These are phyloP conservation scores for Heliconius hermathena DNA, from an alignment of 1,140 invertebrate species.

Conservation along the genomic window DNA sequence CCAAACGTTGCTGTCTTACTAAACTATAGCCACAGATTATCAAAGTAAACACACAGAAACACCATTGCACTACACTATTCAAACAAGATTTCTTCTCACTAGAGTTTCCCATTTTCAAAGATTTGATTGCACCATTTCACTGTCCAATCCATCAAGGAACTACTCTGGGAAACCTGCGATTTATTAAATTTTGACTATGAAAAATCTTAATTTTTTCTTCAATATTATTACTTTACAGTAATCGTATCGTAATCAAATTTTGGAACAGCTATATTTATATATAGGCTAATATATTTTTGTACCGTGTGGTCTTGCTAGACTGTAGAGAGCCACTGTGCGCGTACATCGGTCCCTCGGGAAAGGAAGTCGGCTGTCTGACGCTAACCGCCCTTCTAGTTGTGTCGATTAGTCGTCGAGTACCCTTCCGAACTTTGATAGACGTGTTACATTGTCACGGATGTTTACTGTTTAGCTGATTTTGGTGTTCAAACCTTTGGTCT, in stretches of 20 bases:
- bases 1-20: slow-evolving; percentile 61
- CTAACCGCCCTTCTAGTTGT: slow-evolving; percentile 77
- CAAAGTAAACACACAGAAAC: slow-evolving; percentile 64
- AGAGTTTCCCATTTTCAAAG: slow-evolving; percentile 46
- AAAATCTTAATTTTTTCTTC: not conserved
- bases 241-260: not conserved
- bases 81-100: slow-evolving; percentile 47
- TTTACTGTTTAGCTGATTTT: slow-evolving; percentile 32
- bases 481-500: slow-evolving; percentile 21
- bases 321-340: slow-evolving; percentile 37
- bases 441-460: slow-evolving; percentile 60
- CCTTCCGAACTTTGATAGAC: slow-evolving; percentile 74
- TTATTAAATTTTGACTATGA: not conserved
- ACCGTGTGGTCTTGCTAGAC: slow-evolving; percentile 41
- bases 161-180: slow-evolving; percentile 15
- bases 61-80: slow-evolving; percentile 68
- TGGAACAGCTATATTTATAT: not conserved
- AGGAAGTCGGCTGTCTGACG: slow-evolving; percentile 69
- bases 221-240: not conserved
- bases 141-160: slow-evolving; percentile 39
- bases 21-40: slow-evolving; percentile 60
- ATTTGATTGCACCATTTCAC: slow-evolving; percentile 35
- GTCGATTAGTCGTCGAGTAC: slow-evolving; percentile 67
- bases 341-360: slow-evolving; percentile 70
- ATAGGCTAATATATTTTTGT: slow-evolving; percentile 25